Percentiles rank a stretch among this genome's conserved stretches.
phyloP scores from a whole-genome alignment of 2,113 vertebrate genomes.

The Nematolebias whitei region DNA sequence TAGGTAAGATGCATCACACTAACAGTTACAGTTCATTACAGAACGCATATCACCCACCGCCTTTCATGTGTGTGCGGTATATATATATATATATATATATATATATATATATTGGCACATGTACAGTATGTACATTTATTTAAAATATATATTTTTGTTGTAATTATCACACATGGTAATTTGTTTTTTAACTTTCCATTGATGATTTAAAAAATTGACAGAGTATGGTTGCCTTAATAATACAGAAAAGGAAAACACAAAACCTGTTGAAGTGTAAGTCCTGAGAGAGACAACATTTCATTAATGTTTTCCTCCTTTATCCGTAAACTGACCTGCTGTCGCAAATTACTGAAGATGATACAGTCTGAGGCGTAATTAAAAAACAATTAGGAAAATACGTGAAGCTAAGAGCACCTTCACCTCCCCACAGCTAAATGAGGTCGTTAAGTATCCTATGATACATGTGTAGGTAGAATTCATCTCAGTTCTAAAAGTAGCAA shows the following conservation, averaged over 20 bases:
- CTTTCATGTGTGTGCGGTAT: no score
- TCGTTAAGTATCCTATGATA: constrained; percentile 83
- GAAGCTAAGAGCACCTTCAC: constrained; percentile 79
- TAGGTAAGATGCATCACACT: not conserved
- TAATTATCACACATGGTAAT: no score
- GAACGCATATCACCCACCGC: no score
- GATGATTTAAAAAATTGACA: not conserved
- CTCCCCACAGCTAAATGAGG: constrained; percentile 78
- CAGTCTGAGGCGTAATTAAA: constrained; percentile 88
- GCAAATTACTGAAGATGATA: constrained; percentile 86
- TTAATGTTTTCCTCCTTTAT: constrained; percentile 79
- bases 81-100: no score
- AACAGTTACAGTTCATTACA: not conserved
- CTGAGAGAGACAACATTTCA: constrained; percentile 42
- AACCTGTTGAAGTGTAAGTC: not conserved
- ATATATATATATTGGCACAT: no score
- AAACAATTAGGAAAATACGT: constrained; percentile 85
- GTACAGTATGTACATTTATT: no score
- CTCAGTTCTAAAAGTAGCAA: constrained; percentile 3
- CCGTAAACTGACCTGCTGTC: constrained; percentile 82
- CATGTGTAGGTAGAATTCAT: constrained; percentile 62
- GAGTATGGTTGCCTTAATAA: not conserved
- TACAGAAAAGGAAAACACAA: no score
- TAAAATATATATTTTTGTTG: no score
- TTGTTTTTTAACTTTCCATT: not conserved